These are phyloP conservation scores for Trissolcus japonicus DNA, from an alignment of 2,888 invertebrate genomes.

Conservation along the genomic window DNA sequence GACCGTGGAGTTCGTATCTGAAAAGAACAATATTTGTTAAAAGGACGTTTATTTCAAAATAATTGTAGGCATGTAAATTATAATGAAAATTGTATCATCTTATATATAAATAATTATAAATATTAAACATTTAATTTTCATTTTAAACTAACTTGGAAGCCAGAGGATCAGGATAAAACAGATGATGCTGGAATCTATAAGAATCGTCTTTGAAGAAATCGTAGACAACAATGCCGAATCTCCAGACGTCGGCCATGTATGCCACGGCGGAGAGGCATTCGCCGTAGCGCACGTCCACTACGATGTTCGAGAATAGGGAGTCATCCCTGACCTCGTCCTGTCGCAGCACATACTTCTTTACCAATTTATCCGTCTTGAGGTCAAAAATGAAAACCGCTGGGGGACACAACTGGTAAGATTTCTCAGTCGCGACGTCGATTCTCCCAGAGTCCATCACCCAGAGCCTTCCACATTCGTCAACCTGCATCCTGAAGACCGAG, in stretches of 20 bases:
- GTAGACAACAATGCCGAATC: conserved; percentile 81
- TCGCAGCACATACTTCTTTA: conserved; percentile 82
- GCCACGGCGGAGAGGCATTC: conserved; percentile 82
- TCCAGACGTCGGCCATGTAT: conserved; percentile 85
- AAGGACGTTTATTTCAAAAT: not conserved
- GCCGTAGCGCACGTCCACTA: conserved; percentile 80
- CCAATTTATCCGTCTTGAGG: conserved; percentile 80
- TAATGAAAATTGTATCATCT: too few relatives aligned
- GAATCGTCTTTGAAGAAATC: conserved; percentile 79
- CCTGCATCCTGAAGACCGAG: conserved; percentile 86
- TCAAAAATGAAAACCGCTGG: conserved; percentile 86
- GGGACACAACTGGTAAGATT: conserved; percentile 83
- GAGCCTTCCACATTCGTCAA: conserved; percentile 85
- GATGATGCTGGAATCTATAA: conserved; percentile 84
- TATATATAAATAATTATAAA: too few relatives aligned
- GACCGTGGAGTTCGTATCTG: conserved; percentile 84
- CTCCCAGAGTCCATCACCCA: conserved; percentile 90
- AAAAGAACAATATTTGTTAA: not conserved
- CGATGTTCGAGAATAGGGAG: conserved; percentile 82
- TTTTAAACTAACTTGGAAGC: conserved; percentile 76
- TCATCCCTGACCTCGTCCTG: conserved; percentile 82
- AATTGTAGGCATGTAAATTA: too few relatives aligned
- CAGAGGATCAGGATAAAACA: conserved; percentile 84
- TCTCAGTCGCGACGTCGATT: conserved; percentile 80
- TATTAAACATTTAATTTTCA: not conserved